Evolutionary conservation across 1,140 invertebrate genomes (phyloP).

Genomic region (Drosophila gunungcola): DNA sequence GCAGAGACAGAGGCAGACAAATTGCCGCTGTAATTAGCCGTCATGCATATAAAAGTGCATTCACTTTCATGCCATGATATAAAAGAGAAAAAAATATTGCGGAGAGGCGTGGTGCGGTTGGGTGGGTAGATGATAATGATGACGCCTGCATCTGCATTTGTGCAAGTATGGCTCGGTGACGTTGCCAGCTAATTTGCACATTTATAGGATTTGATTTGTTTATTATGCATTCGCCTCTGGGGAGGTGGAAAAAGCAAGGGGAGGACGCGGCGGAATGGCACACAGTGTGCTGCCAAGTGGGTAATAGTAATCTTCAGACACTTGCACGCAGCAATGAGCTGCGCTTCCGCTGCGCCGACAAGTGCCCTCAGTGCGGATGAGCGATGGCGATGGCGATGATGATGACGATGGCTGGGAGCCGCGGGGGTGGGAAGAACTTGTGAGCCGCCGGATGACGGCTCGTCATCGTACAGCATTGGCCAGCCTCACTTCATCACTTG

Average conservation of each 20-base stretch:
- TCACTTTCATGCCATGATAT: slow-evolving; percentile 75
- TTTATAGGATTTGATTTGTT: slow-evolving; percentile 80
- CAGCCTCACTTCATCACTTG: slow-evolving; percentile 65
- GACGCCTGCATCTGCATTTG: slow-evolving; percentile 48
- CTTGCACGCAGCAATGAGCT: slow-evolving; percentile 51
- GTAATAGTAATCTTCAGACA: slow-evolving; percentile 77
- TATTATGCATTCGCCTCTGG: slow-evolving; percentile 61
- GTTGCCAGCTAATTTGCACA: slow-evolving; percentile 74
- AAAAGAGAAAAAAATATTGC: slow-evolving; percentile 48
- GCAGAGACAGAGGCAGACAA: slow-evolving; percentile 54
- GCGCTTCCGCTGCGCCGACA: slow-evolving; percentile 48
- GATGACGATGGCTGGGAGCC: slow-evolving; percentile 1
- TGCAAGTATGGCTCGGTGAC: slow-evolving; percentile 59
- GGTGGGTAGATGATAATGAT: slow-evolving; percentile 45
- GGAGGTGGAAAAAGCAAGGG: background rate
- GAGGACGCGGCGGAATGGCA: background rate
- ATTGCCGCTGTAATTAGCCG: slow-evolving; percentile 78
- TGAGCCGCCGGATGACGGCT: slow-evolving; percentile 53
- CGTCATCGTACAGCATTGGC: slow-evolving; percentile 37
- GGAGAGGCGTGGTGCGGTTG: background rate
- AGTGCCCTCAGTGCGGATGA: slow-evolving; percentile 57
- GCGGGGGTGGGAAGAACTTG: slow-evolving; percentile 11
- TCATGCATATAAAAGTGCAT: slow-evolving; percentile 81
- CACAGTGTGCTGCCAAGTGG: slow-evolving; percentile 59
- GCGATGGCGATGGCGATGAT: slow-evolving; percentile 32